These are phyloP conservation scores for Cryptus armator DNA, from an alignment of 2,888 invertebrate genomes.

Conservation along the genomic window DNA sequence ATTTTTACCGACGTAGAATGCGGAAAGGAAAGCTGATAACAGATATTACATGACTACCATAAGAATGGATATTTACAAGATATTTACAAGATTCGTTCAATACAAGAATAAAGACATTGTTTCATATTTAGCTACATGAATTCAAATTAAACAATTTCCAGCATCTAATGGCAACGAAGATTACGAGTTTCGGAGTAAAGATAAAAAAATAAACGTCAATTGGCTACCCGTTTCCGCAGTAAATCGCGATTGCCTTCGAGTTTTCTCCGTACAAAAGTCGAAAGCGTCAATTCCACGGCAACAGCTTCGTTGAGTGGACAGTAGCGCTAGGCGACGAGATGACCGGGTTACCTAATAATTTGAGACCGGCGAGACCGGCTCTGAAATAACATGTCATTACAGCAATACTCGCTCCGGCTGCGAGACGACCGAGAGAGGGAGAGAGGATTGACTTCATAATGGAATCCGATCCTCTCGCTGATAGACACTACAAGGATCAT, in stretches of 20 bases:
- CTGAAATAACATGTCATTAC: constrained; percentile 75
- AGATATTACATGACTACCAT: no score
- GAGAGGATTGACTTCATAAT: constrained; percentile 64
- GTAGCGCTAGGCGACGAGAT: constrained; percentile 52
- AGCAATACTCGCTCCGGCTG: constrained; percentile 46
- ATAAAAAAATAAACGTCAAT: background rate
- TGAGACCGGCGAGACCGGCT: constrained; percentile 64
- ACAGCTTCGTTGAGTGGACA: constrained; percentile 23
- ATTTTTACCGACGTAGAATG: no score
- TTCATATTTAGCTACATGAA: no score
- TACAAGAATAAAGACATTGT: no score
- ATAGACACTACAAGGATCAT: constrained; percentile 21
- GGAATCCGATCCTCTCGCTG: constrained; percentile 52
- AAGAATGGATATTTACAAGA: no score
- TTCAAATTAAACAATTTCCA: background rate
- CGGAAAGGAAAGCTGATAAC: no score
- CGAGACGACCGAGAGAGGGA: constrained; percentile 31
- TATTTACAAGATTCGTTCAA: no score
- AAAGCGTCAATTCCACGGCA: constrained; percentile 41
- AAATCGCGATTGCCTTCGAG: background rate
- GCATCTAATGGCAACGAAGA: background rate
- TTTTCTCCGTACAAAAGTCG: background rate
- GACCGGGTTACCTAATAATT: constrained; percentile 78
- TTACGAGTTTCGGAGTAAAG: constrained; percentile 7
- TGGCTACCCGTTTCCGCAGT: background rate